Base-by-base conservation (phyloP, 2,888 invertebrate species). In the Abrostola tripartita region DNA sequence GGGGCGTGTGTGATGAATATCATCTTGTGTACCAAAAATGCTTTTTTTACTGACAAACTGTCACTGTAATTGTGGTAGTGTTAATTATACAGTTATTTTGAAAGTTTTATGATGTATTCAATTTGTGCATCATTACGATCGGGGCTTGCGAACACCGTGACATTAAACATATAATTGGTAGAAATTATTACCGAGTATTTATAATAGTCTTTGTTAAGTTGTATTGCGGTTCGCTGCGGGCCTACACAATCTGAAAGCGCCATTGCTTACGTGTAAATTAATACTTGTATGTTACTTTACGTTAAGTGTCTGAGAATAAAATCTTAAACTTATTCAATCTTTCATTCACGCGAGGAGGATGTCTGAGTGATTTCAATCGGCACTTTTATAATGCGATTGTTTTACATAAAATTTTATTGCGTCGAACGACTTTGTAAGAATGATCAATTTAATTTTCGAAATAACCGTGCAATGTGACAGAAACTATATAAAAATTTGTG, bases 1-100 rank as follows among this genome's bases (percentile, higher is more conserved):
- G 80, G 81, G 78, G 75, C 82, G 80, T 81, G 78, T 79, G 82
- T 90, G 91, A 92, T 91, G 90, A 86, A 90, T 90, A 92, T 91
- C 91, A 87, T 85, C 84, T 81, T 71, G 81, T 79, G 87, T 82
- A 86, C 88, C 85, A 85, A 83, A 88, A 85, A 64, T 56, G 68
- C 75, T 82, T 83, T 84, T 85, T 84, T 81, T 73, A 78, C 81
- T 81, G 78, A 82, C 83, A 80, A 79, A 86, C 85, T 85, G 86
- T 87, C 86, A 80, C 81, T 79, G 81, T 85, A 86, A 86, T 85
- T 84, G 79, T 82, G 35, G 69, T 73, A 65, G 81, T 84, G 84
- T 86, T 87, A 86, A 87, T 85, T 85, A 83, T 83, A 82, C 74
- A 76, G 83, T 83, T 83, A 85, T 80, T 77, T 82, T 78, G 81